Base-by-base conservation (phyloP, 2,888 invertebrate genomes). In the Masnerella sp. region DNA sequence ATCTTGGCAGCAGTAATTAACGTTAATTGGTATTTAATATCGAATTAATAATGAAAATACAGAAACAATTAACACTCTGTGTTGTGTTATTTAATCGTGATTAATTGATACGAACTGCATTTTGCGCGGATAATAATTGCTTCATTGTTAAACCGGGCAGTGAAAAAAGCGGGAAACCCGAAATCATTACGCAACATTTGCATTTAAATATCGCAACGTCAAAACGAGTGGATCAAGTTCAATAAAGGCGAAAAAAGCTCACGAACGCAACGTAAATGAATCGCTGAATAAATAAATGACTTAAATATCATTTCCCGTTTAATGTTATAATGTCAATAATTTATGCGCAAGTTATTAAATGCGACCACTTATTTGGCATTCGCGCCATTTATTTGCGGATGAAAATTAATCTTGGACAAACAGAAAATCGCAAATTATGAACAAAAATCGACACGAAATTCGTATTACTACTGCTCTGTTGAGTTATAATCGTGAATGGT, bases 361-460 rank as follows among this genome's bases (percentile, higher is more conserved):
- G 5, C 2, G 18, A 49, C 32, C 17, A 18, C 28, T 17, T 32
- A 11, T 49, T 32, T 18, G 32, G 32, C 18, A 25, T 14, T 52
- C 18, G 38, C 38, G 25, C 1, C 15, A 22, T 32, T 32, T 32
- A 51, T 14, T 51, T 36, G n/a, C 20, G 8, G 4, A 34, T 51
- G 36, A 30, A 51, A 51, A 51, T 52, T 52, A 52, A 52, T 52
- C 22, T 38, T 38, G 32, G n/a, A 14, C 38, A 38, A 38, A 38
- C 14, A 25, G 14, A 52, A 22, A 38, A 38, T 15, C 38, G 4
- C 7, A 25, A 30, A 25, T 52, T 38, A 36, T 52, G 38, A 38
- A 52, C 22, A 49, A n/a, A 32, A 49, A 18, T 49, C 9, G 32
- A 18, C 30, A 15, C 18, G 8, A 43, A 43, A 18, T 22, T 17